These are phyloP conservation scores for Nasonovia ribisnigri DNA, from an alignment of 2,888 invertebrate species.

Conservation along the genomic window DNA sequence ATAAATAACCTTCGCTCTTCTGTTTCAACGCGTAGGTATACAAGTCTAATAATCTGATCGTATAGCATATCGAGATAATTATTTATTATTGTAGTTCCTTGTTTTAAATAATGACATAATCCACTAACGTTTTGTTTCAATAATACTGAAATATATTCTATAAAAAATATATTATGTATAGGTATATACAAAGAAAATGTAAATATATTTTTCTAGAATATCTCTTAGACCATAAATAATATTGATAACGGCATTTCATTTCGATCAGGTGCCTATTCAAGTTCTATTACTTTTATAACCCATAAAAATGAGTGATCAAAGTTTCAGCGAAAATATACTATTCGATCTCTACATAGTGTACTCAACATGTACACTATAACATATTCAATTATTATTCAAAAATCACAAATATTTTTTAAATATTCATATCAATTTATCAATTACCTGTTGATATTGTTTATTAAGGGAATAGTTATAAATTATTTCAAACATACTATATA, in stretches of 20 bases:
- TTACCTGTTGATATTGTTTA: background rate
- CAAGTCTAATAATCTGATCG: background rate
- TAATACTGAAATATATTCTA: background rate
- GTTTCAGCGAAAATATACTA: background rate
- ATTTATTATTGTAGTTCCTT: background rate
- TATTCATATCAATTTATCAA: background rate
- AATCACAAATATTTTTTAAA: background rate
- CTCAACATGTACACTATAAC: background rate
- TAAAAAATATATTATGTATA: background rate
- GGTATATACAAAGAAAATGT: background rate
- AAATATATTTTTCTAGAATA: background rate
- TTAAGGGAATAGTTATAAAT: background rate
- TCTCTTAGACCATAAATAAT: background rate
- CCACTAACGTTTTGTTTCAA: background rate
- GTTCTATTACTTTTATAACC: background rate
- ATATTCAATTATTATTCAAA: background rate
- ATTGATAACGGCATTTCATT: background rate
- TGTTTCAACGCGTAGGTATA: background rate
- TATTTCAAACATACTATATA: background rate
- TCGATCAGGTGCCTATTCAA: background rate
- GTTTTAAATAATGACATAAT: background rate
- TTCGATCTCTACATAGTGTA: background rate
- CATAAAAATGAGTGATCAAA: background rate
- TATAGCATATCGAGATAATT: background rate
- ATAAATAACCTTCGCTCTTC: background rate